Evolutionary conservation across 2,113 vertebrate genomes (phyloP), one percentile per base, ranked within the genome.

Genomic region (Chaetops frenatus): DNA sequence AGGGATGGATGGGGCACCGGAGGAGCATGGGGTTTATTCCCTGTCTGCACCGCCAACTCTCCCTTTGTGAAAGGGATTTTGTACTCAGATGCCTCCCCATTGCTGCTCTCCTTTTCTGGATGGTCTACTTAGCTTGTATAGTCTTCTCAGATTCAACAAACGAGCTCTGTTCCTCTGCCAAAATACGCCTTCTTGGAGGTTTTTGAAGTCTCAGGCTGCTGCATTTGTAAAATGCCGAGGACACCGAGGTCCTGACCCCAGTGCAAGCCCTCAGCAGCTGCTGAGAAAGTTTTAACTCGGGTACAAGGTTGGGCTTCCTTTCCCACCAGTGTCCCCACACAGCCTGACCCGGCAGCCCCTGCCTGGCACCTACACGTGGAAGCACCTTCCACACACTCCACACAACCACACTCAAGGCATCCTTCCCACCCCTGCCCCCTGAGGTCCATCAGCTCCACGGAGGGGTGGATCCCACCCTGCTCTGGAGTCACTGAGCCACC

Each of bases 101-200:
- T 47, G 18, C 80, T 25, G 45, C 42, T 77, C 74, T 92, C 53
- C 72, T 83, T 77, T 92, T 70, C 89, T 73, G 60, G 93, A 88
- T 62, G 83, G 67, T 86, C 86, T 70, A 8, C 40, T 94, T 64
- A 61, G 81, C 72, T 54, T 40, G 50, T 1, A 72, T 5, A 54
- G 81, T 70, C 87, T 56, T 11, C 90, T 60, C 60, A 35, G 67
- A 69, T 76, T 4, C 57, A 94, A 94, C 72, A 95, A 83, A 73
- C 1, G 2, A 64, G 80, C 60, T 94, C 86, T 88, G 72, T 83
- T 86, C 54, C 83, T 50, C 86, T 83, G 86, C 94, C 93, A 92
- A 83, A 78, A 66, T 15, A 12, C 11, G 23, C 38, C 64, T 29
- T 20, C 94, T 80, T 31, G 9, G 50, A 23, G 67, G 19, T 17